Conservation (phyloP, 2,797 vertebrate genomes). For the Morelia viridis region DNA sequence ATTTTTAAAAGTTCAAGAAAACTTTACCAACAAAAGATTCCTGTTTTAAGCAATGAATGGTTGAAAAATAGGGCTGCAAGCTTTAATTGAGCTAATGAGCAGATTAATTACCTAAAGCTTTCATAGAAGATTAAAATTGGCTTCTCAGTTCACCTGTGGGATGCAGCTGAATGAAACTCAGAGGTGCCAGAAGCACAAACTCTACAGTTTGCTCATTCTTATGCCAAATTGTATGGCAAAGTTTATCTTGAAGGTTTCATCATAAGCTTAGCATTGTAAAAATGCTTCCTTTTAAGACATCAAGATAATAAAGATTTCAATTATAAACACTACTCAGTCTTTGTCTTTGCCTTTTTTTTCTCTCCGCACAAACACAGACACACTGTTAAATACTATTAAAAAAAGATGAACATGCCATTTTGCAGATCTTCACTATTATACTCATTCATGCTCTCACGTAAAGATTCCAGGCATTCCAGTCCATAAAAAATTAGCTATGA, state of each 20-base stretch:
- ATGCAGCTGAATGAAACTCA: neutral
- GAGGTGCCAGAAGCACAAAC: neutral
- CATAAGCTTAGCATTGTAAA: neutral
- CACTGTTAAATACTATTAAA: neutral
- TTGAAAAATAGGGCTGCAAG: neutral
- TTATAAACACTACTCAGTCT: neutral
- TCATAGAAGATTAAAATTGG: neutral
- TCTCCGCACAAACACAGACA: neutral
- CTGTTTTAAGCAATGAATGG: neutral
- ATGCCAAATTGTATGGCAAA: neutral
- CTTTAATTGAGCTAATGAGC: slow-evolving; percentile 9
- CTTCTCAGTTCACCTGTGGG: neutral
- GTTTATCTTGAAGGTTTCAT: neutral
- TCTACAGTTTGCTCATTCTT: neutral
- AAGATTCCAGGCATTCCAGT: neutral
- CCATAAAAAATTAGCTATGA: neutral
- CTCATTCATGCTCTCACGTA: neutral
- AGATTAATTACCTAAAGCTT: slow-evolving; percentile 13
- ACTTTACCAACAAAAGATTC: neutral
- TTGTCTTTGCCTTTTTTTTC: neutral
- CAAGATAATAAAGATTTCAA: neutral
- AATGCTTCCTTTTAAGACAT: neutral
- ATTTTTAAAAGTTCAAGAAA: neutral
- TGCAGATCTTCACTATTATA: neutral
- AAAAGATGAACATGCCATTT: neutral